Conservation (phyloP, 1,140 invertebrate species). For the Pararge aegeria region DNA sequence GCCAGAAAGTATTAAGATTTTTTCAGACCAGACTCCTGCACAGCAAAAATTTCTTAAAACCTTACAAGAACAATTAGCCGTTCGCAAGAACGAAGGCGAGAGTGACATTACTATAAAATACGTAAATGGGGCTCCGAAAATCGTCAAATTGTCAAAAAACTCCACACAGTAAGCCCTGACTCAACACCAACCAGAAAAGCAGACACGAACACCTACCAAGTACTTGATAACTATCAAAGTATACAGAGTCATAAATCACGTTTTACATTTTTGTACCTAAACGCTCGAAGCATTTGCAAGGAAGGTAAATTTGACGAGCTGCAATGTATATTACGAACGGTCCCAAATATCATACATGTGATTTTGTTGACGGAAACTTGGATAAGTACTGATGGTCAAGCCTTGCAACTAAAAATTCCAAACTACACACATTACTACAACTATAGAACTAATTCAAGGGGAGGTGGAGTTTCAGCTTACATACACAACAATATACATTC, state of each 20-base stretch:
- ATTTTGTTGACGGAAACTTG: slow-evolving; percentile 23
- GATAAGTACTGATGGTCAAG: slow-evolving; percentile 9
- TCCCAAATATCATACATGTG: slow-evolving; percentile 12
- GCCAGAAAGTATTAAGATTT: slow-evolving; percentile 12
- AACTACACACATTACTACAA: slow-evolving; percentile 24
- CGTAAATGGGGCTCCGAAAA: background rate
- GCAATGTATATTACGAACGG: slow-evolving; percentile 10
- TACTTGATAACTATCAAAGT: background rate
- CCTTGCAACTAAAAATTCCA: slow-evolving; percentile 9
- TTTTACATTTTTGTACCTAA: slow-evolving; percentile 2
- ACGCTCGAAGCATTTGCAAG: slow-evolving; percentile 6
- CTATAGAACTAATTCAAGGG: slow-evolving; percentile 3
- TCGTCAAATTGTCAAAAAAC: slow-evolving; percentile 7
- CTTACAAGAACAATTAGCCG: slow-evolving; percentile 7
- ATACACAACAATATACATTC: slow-evolving; percentile 7
- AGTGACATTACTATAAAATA: slow-evolving; percentile 15
- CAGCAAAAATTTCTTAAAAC: slow-evolving; percentile 15
- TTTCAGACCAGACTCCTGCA: slow-evolving; percentile 21
- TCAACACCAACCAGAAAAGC: background rate
- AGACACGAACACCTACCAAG: background rate
- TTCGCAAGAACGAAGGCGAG: slow-evolving; percentile 12
- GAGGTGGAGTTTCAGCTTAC: slow-evolving; percentile 9
- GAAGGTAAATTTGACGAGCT: slow-evolving; percentile 15
- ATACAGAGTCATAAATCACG: background rate
- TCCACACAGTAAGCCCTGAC: background rate